phyloP scores from a whole-genome alignment of 92 coral and sea anemone species.

The Bergia puertoricense region DNA sequence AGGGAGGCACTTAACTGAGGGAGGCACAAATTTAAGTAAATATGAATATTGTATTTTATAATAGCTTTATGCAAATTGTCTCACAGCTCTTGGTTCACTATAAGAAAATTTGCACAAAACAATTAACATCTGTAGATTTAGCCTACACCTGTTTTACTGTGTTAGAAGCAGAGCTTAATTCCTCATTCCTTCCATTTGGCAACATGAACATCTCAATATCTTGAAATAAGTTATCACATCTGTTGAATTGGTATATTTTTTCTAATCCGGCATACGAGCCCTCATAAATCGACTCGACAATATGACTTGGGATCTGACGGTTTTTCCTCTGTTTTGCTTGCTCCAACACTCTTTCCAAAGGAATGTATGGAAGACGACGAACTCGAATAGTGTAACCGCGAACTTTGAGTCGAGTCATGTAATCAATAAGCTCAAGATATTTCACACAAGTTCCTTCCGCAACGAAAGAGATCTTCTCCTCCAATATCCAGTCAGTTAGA shows the following conservation, averaged over 20 bases:
- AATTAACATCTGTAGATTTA: not conserved
- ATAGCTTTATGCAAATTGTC: not conserved
- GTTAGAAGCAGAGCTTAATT: constrained; percentile 14
- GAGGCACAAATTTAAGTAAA: not conserved
- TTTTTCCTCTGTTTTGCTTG: constrained; percentile 83
- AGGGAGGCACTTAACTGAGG: too few relatives aligned
- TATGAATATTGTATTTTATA: too few relatives aligned
- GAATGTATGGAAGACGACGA: constrained; percentile 73
- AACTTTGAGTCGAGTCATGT: constrained; percentile 81
- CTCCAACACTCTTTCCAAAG: constrained; percentile 66
- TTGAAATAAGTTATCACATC: constrained; percentile 66
- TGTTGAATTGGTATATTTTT: constrained; percentile 70
- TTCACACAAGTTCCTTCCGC: constrained; percentile 99
- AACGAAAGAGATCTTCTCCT: constrained; percentile 87
- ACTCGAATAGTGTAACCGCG: constrained; percentile 85
- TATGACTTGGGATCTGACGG: constrained; percentile 82
- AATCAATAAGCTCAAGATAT: constrained; percentile 81
- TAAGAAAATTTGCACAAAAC: not conserved
- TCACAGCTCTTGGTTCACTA: not conserved
- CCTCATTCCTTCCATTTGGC: constrained; percentile 23
- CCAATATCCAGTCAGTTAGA: constrained; percentile 97
- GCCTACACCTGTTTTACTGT: constrained; percentile 4
- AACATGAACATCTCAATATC: constrained; percentile 55
- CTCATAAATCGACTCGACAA: constrained; percentile 76
- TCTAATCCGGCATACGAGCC: constrained; percentile 79